Conservation (phyloP, 1,140 invertebrate species). For the Chironomus tepperi region DNA sequence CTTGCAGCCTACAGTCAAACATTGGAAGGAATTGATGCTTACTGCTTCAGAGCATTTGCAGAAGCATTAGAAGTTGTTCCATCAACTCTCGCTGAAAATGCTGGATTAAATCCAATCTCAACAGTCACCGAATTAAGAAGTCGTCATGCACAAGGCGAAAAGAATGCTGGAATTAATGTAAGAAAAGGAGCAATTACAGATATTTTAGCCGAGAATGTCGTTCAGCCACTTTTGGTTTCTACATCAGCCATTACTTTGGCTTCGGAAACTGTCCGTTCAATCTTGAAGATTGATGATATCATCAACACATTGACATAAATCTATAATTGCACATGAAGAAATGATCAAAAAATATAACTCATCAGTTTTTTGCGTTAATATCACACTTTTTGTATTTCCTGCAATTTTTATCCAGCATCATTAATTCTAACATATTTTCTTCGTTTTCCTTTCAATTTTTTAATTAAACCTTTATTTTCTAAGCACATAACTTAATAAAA, state of each 20-base stretch:
- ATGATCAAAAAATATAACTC: too few relatives aligned
- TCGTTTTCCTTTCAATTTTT: too few relatives aligned
- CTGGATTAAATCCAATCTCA: constrained; percentile 94
- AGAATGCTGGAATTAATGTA: constrained; percentile 90
- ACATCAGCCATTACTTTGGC: constrained; percentile 89
- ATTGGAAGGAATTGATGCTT: constrained; percentile 85
- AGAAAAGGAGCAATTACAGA: constrained; percentile 92
- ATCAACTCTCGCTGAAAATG: constrained; percentile 97
- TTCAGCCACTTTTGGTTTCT: constrained; percentile 94
- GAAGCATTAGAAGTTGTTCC: constrained; percentile 96
- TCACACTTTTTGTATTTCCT: too few relatives aligned
- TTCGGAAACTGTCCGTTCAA: constrained; percentile 93
- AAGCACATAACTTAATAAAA: neutral
- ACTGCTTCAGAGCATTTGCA: constrained; percentile 90
- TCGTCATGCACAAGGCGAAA: constrained; percentile 78
- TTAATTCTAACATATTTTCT: too few relatives aligned
- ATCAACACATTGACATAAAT: constrained; percentile 44
- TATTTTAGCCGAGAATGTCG: constrained; percentile 94
- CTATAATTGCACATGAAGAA: too few relatives aligned
- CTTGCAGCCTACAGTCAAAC: constrained; percentile 76
- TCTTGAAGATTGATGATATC: constrained; percentile 99
- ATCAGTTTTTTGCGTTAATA: too few relatives aligned
- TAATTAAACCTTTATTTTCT: too few relatives aligned
- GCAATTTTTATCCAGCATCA: too few relatives aligned
- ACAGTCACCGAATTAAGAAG: constrained; percentile 96